These are phyloP conservation scores for Gyrodactylus salaris DNA, from an alignment of 1,140 invertebrate species.

Conservation along the genomic window DNA sequence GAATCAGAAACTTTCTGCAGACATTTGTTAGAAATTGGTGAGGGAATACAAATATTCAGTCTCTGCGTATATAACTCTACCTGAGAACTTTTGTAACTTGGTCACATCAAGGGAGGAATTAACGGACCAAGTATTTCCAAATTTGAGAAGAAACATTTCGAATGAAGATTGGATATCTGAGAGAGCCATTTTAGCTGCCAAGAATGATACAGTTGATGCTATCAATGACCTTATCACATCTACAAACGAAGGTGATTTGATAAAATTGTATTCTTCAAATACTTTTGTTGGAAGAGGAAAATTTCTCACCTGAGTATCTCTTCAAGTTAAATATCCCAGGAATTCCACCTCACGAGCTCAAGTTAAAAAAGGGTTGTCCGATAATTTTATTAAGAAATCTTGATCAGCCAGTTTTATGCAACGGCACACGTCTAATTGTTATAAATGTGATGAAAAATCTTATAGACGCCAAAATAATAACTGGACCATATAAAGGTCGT, in stretches of 20 bases:
- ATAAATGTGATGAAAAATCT: background rate
- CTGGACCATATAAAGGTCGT: background rate
- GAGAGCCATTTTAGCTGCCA: slow-evolving; percentile 4
- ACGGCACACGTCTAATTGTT: background rate
- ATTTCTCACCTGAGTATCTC: no score
- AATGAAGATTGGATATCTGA: slow-evolving; percentile 2
- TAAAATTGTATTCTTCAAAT: background rate
- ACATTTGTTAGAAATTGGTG: background rate
- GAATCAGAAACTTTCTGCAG: background rate
- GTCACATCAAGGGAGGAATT: no score
- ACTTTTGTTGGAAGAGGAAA: background rate
- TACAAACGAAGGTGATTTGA: background rate
- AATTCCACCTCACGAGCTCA: background rate
- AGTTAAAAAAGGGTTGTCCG: background rate
- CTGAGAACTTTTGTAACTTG: no score
- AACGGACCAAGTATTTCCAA: background rate
- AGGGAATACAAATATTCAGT: no score
- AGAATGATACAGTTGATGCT: background rate
- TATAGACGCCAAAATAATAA: slow-evolving; percentile 2
- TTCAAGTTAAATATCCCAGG: no score
- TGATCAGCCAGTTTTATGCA: background rate
- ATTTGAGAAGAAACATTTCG: background rate
- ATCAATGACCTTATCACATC: background rate
- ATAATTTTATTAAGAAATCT: background rate
- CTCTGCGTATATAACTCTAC: no score